Base-by-base conservation (phyloP, 1,140 invertebrate genomes). In the Lasioglossum albipes region DNA sequence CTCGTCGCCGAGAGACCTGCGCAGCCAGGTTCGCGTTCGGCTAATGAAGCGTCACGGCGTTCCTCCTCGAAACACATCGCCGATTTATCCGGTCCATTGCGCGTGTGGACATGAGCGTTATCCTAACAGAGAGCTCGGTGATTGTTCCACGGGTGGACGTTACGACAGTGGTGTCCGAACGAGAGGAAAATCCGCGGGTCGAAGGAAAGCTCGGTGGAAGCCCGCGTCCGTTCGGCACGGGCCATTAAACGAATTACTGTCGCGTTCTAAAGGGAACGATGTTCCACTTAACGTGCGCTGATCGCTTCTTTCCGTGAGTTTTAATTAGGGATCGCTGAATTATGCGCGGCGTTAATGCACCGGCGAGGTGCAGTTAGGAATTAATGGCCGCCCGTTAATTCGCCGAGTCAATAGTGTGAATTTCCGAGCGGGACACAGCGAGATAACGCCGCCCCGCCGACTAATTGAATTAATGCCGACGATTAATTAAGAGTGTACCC, bases 41-140 rank as follows among this genome's bases (percentile, higher is more conserved):
- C 88, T 92, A 92, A 92, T 92, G 91, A 92, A 91, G 91, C 91
- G 91, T 91, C 91, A 89, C 84, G 88, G 91, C 92, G 91, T 92
- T 91, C 90, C 85, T 84, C 89, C 69, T 85, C 88, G 90, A 88
- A 90, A 91, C 91, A 91, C 88, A 91, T 87, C 85, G 89, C 89
- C 88, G 87, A 91, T 92, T 91, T 91, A 91, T 91, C 86, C 91
- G 86, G 86, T 82, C 83, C 83, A 85, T 87, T 90, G 90, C 85
- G 78, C 75, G 85, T 75, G 75, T 69, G 66, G 72, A 45, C 61
- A 61, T 78, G 65, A 36, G 3, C 68, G 80, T 81, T 83, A 85
- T 81, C 83, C 45, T 12, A 12, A 49, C 45, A 87, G 83, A 90
- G 84, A 79, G 1, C 27, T 27, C 2, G 86, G 71, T 89, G 85